Evolutionary conservation across 2,113 vertebrate genomes (phyloP).

Genomic region (Pterocles orientalis): DNA sequence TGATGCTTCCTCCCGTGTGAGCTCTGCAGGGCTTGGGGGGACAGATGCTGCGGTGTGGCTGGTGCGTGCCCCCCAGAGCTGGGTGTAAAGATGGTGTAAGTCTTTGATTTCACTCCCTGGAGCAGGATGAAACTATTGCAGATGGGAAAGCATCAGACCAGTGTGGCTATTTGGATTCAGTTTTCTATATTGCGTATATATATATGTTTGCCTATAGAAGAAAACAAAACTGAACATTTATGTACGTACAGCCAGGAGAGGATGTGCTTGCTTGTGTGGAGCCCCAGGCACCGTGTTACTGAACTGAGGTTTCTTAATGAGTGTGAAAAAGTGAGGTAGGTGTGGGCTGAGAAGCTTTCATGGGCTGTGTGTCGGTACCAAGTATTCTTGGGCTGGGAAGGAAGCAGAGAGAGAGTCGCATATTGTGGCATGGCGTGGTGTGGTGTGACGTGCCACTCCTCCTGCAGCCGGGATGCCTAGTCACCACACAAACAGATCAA

Average conservation of each 20-base stretch:
- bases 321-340: fast-evolving
- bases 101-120: too few species aligned
- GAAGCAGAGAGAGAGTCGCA: background rate
- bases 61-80: too few species aligned
- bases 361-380: background rate
- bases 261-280: fast-evolving
- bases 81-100: fast-evolving
- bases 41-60: fast-evolving
- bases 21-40: background rate
- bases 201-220: too few species aligned
- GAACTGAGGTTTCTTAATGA: background rate
- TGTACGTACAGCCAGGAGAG: too few species aligned
- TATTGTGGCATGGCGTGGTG: too few species aligned
- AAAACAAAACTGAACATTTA: too few species aligned
- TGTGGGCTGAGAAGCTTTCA: background rate
- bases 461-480: background rate
- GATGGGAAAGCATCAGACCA: background rate
- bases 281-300: fast-evolving
- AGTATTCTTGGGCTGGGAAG: background rate
- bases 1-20: fast-evolving
- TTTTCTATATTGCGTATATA: background rate
- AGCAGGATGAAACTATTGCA: too few species aligned
- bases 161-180: fast-evolving
- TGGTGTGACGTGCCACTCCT: fast-evolving
- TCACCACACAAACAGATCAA: background rate